Percentiles rank a stretch among this genome's conserved stretches.
Evolutionary conservation across 2,888 invertebrate species (phyloP).

Genomic region (Hybos culiciformis): DNA sequence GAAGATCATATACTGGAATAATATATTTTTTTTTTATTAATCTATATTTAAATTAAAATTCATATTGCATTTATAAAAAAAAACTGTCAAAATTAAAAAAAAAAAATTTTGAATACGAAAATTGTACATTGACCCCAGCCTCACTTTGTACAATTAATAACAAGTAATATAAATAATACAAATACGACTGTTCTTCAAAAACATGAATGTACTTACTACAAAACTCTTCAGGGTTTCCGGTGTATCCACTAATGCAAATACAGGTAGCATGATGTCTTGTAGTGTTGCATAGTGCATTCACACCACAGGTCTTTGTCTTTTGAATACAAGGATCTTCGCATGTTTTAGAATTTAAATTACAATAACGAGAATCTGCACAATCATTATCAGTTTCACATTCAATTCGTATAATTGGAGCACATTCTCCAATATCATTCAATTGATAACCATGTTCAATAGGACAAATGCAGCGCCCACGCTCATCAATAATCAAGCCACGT

Average conservation of each 20-base stretch:
- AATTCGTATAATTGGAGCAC: constrained; percentile 38
- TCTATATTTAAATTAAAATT: no score
- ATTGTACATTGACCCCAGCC: no score
- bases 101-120: no score
- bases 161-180: neutral
- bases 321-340: constrained; percentile 69
- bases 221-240: constrained; percentile 58
- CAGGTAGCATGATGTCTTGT: constrained; percentile 64
- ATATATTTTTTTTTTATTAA: no score
- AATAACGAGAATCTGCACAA: constrained; percentile 63
- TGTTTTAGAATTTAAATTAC: constrained; percentile 51
- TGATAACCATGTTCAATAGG: constrained; percentile 54
- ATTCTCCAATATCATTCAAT: constrained; percentile 46
- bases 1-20: no score
- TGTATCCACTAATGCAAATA: constrained; percentile 60
- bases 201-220: constrained; percentile 43
- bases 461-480: constrained; percentile 62
- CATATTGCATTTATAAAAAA: no score
- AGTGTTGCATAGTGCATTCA: constrained; percentile 64
- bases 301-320: constrained; percentile 54
- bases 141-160: no score
- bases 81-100: no score
- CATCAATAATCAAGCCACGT: constrained; percentile 63
- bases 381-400: constrained; percentile 58
- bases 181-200: constrained; percentile 22